These are phyloP conservation scores for Candoia aspera DNA, from an alignment of 2,113 vertebrate genomes.

Conservation along the genomic window DNA sequence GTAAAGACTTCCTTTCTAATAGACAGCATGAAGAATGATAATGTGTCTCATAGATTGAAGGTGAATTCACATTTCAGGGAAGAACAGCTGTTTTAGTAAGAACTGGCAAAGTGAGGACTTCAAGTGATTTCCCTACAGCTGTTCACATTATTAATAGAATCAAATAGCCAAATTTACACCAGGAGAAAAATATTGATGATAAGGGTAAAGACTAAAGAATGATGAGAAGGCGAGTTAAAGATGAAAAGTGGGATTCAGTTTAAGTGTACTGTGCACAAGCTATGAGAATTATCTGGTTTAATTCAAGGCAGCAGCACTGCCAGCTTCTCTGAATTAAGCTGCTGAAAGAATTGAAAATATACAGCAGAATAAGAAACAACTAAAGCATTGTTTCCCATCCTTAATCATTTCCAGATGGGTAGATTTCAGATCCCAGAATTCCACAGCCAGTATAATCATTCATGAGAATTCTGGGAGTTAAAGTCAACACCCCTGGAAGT, in stretches of 20 bases:
- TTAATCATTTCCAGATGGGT: neutral
- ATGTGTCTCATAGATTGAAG: slow-evolving; percentile 28
- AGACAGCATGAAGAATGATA: slow-evolving; percentile 42
- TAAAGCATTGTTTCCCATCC: neutral
- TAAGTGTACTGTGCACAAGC: slow-evolving; percentile 27
- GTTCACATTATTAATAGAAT: slow-evolving; percentile 41
- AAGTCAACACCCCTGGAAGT: neutral
- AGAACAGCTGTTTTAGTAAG: slow-evolving; percentile 41
- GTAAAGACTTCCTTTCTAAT: slow-evolving; percentile 17
- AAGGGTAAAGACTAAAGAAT: slow-evolving; percentile 59
- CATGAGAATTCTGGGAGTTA: neutral
- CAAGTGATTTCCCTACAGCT: slow-evolving; percentile 55
- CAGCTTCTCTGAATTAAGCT: neutral
- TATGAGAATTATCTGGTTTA: neutral
- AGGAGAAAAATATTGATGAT: slow-evolving; percentile 47
- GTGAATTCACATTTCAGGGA: slow-evolving; percentile 43
- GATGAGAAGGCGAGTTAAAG: slow-evolving; percentile 28
- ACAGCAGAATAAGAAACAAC: neutral
- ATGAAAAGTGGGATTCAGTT: neutral
- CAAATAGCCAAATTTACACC: slow-evolving; percentile 41
- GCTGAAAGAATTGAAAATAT: neutral
- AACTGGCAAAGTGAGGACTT: slow-evolving; percentile 45
- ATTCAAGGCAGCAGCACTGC: neutral
- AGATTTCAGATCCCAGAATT: neutral
- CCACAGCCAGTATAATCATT: neutral